Percentiles rank a stretch among this genome's conserved stretches.
Evolutionary conservation across 2,113 vertebrate species (phyloP).

Genomic region (Daubentonia madagascariensis): DNA sequence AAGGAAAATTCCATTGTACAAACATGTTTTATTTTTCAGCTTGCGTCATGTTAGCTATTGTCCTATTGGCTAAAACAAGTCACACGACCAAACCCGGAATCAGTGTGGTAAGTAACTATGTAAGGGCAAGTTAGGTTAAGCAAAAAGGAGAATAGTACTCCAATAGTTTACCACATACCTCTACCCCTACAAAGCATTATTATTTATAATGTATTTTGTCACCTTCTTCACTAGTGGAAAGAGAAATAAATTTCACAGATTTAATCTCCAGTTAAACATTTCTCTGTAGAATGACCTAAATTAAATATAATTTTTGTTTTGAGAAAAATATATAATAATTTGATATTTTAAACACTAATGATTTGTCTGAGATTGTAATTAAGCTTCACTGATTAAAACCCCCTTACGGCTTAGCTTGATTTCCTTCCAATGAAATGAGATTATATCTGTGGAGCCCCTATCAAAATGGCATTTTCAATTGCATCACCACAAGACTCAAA

Average conservation of each 20-base stretch:
- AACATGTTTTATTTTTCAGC: not conserved
- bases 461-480: conserved; percentile 33
- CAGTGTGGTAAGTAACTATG: not conserved
- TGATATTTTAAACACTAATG: not conserved
- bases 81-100: not conserved
- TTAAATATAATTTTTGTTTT: not conserved
- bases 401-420: not conserved
- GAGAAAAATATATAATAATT: not conserved
- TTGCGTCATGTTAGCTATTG: not conserved
- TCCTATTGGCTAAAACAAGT: not conserved
- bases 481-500: not conserved
- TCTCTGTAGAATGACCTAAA: not conserved
- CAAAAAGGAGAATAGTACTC: not conserved
- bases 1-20: not conserved
- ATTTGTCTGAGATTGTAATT: not conserved
- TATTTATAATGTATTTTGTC: not conserved
- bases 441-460: not conserved
- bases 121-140: not conserved
- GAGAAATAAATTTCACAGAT: not conserved
- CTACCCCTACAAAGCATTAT: not conserved
- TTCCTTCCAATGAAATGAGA: not conserved
- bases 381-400: not conserved
- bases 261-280: not conserved
- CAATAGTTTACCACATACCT: not conserved
- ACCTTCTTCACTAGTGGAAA: not conserved